These are phyloP conservation scores for Fopius arisanus DNA, from an alignment of 1,140 invertebrate species.

Conservation along the genomic window DNA sequence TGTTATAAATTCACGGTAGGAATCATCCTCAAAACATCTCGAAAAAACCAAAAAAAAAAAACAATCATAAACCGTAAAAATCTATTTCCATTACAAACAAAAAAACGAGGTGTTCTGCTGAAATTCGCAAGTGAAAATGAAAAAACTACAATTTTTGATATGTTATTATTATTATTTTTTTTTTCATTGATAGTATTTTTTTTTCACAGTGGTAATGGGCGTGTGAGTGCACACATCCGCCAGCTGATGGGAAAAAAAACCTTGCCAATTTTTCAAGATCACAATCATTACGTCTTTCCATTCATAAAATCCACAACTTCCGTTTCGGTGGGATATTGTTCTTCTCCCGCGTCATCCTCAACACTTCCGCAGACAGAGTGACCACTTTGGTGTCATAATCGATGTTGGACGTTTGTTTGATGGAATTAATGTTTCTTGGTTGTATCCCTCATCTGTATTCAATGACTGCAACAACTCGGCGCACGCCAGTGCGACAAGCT, in stretches of 20 bases:
- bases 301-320: constrained; percentile 1
- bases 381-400: neutral
- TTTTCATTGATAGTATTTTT: no score
- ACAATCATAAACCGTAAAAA: no score
- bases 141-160: no score
- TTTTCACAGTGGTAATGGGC: no score
- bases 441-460: neutral
- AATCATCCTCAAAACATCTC: no score
- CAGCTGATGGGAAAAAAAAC: neutral
- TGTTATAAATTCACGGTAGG: neutral
- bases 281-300: constrained; percentile 4
- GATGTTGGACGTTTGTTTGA: neutral
- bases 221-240: neutral
- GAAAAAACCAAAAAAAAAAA: no score
- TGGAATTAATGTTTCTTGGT: neutral
- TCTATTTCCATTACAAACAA: no score
- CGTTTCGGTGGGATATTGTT: neutral
- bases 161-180: no score
- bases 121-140: no score
- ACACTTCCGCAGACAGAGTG: neutral
- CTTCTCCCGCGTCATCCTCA: neutral
- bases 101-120: no score
- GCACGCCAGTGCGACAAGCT: constrained; percentile 34
- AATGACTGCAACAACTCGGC: constrained; percentile 38
- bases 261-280: neutral